Percentiles rank a stretch among this genome's conserved stretches.
These are phyloP conservation scores for Papilio protenor DNA, from an alignment of 2,888 invertebrate species.

Conservation along the genomic window DNA sequence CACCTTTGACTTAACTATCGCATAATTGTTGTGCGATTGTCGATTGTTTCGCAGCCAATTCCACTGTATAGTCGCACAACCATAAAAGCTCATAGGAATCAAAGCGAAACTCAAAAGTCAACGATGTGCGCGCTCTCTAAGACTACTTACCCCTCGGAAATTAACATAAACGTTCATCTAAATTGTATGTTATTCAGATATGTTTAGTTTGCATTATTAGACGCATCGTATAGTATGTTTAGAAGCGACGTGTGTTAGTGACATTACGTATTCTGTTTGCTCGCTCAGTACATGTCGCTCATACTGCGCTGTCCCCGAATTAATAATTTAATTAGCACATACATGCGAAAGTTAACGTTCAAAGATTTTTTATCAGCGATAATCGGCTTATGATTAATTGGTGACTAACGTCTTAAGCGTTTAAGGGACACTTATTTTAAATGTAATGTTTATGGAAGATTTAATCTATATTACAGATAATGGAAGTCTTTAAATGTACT, in stretches of 20 bases:
- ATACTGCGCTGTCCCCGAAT: slow-evolving; percentile 23
- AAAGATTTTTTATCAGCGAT: not conserved
- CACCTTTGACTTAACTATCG: too few relatives aligned
- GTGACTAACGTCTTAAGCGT: not conserved
- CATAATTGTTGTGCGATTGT: too few relatives aligned
- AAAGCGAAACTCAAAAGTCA: too few relatives aligned
- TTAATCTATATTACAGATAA: not conserved
- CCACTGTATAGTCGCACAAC: too few relatives aligned
- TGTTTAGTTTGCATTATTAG: slow-evolving; percentile 6
- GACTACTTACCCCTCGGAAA: not conserved
- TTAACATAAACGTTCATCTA: not conserved
- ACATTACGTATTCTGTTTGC: slow-evolving; percentile 35
- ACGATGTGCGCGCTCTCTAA: too few relatives aligned
- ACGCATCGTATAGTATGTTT: slow-evolving; percentile 7
- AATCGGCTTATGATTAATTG: slow-evolving; percentile 17
- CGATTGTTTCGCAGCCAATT: too few relatives aligned
- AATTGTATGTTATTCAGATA: not conserved
- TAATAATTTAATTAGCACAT: slow-evolving; percentile 36
- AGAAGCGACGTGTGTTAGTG: not conserved
- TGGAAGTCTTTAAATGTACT: not conserved
- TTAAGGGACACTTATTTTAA: not conserved
- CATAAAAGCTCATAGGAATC: too few relatives aligned
- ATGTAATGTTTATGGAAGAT: not conserved
- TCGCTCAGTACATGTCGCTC: slow-evolving; percentile 19
- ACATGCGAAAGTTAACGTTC: slow-evolving; percentile 8